phyloP scores from a whole-genome alignment of 2,113 vertebrate genomes.

The Orientallactaga bullata region DNA sequence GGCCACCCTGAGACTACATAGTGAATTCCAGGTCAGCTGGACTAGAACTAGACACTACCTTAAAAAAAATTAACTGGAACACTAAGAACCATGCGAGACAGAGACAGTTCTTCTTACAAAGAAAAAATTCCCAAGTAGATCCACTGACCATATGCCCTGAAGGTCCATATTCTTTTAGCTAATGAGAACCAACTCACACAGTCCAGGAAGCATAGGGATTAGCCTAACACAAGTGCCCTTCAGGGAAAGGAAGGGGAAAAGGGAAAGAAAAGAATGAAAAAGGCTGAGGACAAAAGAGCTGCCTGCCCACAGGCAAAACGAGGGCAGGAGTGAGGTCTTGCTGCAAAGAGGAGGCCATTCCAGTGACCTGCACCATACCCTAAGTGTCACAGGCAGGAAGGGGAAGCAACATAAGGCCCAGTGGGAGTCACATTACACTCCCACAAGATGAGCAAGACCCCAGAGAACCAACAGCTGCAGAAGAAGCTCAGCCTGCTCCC shows the following conservation, averaged over 20 bases:
- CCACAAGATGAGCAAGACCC: neutral
- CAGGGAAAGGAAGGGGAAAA: neutral
- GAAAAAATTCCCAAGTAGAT: neutral
- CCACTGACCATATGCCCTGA: neutral
- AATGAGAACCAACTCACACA: neutral
- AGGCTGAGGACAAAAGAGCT: neutral
- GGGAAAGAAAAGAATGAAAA: neutral
- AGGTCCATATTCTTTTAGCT: neutral
- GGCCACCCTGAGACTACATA: too few relatives aligned
- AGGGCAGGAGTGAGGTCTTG: neutral
- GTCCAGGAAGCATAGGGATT: neutral
- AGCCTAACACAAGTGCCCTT: neutral
- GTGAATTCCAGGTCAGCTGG: too few relatives aligned
- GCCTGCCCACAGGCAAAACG: neutral
- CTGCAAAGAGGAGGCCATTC: too few relatives aligned
- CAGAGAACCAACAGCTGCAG: fast-evolving
- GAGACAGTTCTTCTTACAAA: neutral
- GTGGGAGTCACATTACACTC: neutral
- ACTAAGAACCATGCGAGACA: neutral
- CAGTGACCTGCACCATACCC: neutral
- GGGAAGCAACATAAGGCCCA: neutral
- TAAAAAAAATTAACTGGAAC: neutral
- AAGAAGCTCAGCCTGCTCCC: neutral
- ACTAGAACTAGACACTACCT: too few relatives aligned
- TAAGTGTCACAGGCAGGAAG: neutral